Evolutionary conservation across 1,140 invertebrate genomes (phyloP).

Genomic region (Tetraneura akinire): DNA sequence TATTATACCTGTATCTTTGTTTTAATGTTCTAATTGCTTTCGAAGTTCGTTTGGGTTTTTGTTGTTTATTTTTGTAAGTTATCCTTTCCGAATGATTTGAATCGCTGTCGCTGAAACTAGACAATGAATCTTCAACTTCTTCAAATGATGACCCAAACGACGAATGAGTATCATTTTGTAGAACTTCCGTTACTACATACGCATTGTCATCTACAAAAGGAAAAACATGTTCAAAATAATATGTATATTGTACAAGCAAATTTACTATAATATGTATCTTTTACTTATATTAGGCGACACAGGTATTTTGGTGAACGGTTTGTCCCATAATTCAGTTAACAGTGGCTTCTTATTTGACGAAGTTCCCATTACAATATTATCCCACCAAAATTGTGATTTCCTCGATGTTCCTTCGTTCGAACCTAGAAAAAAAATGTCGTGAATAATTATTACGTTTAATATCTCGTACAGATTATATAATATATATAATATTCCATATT

Average conservation of each 20-base stretch:
- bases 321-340: conserved; percentile 31
- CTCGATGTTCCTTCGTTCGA: background rate
- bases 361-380: conserved; percentile 36
- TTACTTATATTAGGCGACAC: conserved; percentile 30
- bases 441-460: no score
- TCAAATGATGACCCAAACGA: conserved; percentile 42
- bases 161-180: background rate
- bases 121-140: conserved; percentile 45
- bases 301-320: background rate
- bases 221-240: background rate
- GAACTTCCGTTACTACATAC: background rate
- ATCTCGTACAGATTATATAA: no score
- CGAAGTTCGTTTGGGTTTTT: conserved; percentile 23
- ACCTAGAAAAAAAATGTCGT: background rate
- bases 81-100: conserved; percentile 21
- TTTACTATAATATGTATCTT: background rate
- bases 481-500: no score
- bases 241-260: background rate
- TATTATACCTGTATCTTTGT: conserved; percentile 49
- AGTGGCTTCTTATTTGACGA: conserved; percentile 1
- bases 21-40: conserved; percentile 45
- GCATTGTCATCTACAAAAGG: background rate
- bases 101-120: conserved; percentile 41
- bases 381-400: conserved; percentile 29
- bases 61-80: conserved; percentile 13